Percentiles rank a stretch among this genome's conserved stretches.
Conservation (phyloP, 2,888 invertebrate genomes). For the Eupithecia centaureata region DNA sequence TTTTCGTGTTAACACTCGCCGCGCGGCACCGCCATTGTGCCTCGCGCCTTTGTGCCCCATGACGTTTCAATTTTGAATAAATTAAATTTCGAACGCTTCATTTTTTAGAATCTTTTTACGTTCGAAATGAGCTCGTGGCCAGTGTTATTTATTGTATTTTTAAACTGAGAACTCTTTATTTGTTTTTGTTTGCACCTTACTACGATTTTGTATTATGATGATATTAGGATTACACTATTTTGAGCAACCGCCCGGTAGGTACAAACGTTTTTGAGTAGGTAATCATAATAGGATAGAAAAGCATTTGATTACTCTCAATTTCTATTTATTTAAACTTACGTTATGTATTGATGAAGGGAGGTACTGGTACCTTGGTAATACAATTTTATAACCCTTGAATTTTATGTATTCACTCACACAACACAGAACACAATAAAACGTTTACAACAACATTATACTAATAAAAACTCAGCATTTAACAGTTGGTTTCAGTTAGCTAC, state of each 20-base stretch:
- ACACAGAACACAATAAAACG: slow-evolving; percentile 39
- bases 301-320: too few species aligned
- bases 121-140: slow-evolving; percentile 75
- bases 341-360: neutral
- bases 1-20: slow-evolving; percentile 82
- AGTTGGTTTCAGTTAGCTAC: slow-evolving; percentile 77
- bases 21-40: slow-evolving; percentile 72
- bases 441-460: slow-evolving; percentile 27
- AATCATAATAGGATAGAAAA: too few species aligned
- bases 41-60: slow-evolving; percentile 77
- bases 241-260: too few species aligned
- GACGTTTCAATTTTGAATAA: slow-evolving; percentile 85
- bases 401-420: slow-evolving; percentile 10
- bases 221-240: neutral
- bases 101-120: slow-evolving; percentile 74
- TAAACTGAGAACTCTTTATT: slow-evolving; percentile 64
- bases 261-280: too few species aligned
- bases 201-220: neutral
- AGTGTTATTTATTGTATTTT: slow-evolving; percentile 77
- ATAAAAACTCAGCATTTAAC: slow-evolving; percentile 51
- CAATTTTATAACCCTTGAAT: slow-evolving; percentile 3
- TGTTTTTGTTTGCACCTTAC: slow-evolving; percentile 54
- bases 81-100: slow-evolving; percentile 84
- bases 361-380: neutral
- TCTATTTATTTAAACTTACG: neutral